phyloP scores from a whole-genome alignment of 2,797 vertebrate species.

The Chiloscyllium punctatum region DNA sequence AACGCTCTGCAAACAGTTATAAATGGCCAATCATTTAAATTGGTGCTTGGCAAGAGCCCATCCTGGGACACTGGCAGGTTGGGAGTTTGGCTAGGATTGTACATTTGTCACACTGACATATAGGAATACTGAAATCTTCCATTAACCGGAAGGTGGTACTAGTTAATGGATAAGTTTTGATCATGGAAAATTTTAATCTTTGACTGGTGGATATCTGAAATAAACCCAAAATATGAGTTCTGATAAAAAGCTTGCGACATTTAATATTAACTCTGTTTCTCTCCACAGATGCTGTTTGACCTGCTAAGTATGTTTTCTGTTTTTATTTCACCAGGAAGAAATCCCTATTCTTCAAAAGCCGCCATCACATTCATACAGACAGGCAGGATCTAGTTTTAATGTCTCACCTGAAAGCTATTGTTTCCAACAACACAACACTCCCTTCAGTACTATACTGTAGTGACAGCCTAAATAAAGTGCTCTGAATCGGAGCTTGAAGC shows the following conservation, averaged over 20 bases:
- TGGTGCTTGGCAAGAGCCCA: background rate
- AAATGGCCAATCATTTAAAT: background rate
- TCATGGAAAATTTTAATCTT: background rate
- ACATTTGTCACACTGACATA: background rate
- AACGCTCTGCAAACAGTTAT: background rate
- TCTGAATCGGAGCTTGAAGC: background rate
- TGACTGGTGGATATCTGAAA: background rate
- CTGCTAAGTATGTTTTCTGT: background rate
- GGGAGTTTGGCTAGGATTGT: background rate
- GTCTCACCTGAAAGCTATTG: background rate
- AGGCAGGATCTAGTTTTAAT: background rate
- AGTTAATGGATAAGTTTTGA: background rate
- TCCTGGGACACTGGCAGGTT: background rate
- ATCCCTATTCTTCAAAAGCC: background rate
- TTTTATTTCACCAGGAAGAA: background rate
- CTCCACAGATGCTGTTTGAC: background rate
- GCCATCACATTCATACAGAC: background rate
- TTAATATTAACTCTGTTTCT: background rate
- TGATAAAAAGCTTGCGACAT: background rate
- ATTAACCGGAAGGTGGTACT: background rate
- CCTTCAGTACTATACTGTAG: background rate
- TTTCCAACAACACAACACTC: background rate
- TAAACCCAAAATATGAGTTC: background rate
- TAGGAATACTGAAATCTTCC: background rate
- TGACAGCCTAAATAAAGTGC: background rate